Evolutionary conservation across 2,797 vertebrate species (phyloP).

Genomic region (Falco columbarius): DNA sequence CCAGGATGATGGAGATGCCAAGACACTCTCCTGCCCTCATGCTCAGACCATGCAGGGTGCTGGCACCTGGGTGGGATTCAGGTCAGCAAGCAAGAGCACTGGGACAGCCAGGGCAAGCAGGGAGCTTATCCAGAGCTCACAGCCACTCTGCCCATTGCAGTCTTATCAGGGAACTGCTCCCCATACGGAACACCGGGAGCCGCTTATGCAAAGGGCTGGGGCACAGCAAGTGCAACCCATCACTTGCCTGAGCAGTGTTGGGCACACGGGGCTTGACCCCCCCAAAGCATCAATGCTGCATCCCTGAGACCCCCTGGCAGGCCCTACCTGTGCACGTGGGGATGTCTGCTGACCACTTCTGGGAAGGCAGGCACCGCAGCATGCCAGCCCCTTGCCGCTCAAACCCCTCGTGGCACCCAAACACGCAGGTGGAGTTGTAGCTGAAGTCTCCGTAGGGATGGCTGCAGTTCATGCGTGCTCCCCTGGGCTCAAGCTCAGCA

Average conservation of each 20-base stretch:
- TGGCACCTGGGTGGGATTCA: background rate
- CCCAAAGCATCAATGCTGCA: accelerated
- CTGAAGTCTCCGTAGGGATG: conserved; percentile 40
- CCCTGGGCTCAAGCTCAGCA: background rate
- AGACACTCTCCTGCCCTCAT: accelerated
- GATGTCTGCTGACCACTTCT: conserved; percentile 30
- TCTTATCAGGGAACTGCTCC: accelerated
- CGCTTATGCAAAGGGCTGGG: background rate
- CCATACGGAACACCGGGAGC: background rate
- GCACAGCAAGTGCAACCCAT: background rate
- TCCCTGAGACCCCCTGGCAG: background rate
- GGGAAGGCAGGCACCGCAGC: background rate
- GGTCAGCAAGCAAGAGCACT: background rate
- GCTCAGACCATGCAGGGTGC: background rate
- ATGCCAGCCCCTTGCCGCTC: accelerated
- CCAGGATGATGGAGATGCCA: background rate
- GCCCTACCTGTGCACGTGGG: conserved; percentile 37
- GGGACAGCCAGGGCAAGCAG: background rate
- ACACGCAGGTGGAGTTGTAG: conserved; percentile 43
- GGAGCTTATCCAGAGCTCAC: background rate
- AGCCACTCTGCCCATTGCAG: background rate
- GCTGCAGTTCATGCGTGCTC: background rate
- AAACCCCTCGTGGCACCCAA: background rate
- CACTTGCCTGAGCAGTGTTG: background rate
- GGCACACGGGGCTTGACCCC: background rate